These are phyloP conservation scores for Batillaria attramentaria DNA, from an alignment of 1,140 invertebrate genomes.

Conservation along the genomic window DNA sequence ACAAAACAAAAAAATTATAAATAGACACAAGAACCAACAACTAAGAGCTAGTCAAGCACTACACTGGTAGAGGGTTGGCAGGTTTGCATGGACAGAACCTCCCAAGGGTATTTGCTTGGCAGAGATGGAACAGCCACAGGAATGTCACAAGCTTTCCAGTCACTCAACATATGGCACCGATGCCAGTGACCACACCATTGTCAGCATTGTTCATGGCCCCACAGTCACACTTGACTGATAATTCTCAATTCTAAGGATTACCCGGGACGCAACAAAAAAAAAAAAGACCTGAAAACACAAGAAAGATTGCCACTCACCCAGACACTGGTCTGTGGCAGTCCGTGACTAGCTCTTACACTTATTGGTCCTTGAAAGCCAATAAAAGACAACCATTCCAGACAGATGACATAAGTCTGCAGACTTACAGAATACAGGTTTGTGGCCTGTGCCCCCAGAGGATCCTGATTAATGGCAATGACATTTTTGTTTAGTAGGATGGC, in stretches of 20 bases:
- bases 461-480: slow-evolving; percentile 96
- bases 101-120: too few relatives aligned
- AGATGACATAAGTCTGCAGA: neutral
- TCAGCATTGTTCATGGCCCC: neutral
- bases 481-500: slow-evolving; percentile 93
- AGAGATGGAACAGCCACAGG: too few relatives aligned
- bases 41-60: too few relatives aligned
- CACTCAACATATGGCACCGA: neutral
- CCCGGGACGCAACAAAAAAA: neutral
- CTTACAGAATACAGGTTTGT: slow-evolving; percentile 34
- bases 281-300: neutral
- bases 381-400: neutral
- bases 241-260: neutral
- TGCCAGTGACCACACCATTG: neutral
- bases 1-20: too few relatives aligned
- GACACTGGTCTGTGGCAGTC: neutral
- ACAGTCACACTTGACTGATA: neutral
- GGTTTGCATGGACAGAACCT: too few relatives aligned
- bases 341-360: neutral
- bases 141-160: neutral
- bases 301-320: too few relatives aligned
- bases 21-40: too few relatives aligned
- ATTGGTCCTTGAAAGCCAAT: too few relatives aligned
- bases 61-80: too few relatives aligned
- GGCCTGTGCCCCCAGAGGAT: slow-evolving; percentile 91